Conservation (phyloP, 2,797 vertebrate genomes). For the Coluber constrictor region DNA sequence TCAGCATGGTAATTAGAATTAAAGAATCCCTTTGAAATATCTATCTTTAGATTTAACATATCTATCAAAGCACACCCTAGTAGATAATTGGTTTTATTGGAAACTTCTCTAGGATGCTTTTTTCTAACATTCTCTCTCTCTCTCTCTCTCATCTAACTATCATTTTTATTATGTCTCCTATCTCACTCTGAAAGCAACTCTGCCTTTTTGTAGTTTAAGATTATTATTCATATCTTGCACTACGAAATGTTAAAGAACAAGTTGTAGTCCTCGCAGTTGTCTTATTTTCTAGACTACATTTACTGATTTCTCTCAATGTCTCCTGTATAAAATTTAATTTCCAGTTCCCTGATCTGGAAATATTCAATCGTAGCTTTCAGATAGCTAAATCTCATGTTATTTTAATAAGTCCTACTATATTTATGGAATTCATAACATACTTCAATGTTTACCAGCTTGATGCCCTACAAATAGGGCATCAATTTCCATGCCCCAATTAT, state of each 20-base stretch:
- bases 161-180: background rate
- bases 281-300: background rate
- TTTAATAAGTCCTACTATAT: background rate
- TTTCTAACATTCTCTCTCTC: background rate
- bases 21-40: background rate
- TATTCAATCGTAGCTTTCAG: background rate
- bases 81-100: background rate
- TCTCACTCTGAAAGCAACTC: background rate
- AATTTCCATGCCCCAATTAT: background rate
- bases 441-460: background rate
- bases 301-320: background rate
- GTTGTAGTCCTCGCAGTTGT: background rate
- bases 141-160: background rate
- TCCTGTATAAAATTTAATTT: background rate
- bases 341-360: background rate
- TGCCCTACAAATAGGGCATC: background rate
- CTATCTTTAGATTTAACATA: background rate
- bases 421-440: background rate
- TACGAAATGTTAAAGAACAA: background rate
- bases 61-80: background rate
- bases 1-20: background rate
- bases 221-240: background rate
- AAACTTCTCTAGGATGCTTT: background rate
- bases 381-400: background rate
- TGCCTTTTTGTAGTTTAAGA: background rate